A percentile compares a stretch with the other conserved stretches of the same genome.
phyloP scores from a whole-genome alignment of 1,140 invertebrate genomes.

The Latrodectus geometricus region DNA sequence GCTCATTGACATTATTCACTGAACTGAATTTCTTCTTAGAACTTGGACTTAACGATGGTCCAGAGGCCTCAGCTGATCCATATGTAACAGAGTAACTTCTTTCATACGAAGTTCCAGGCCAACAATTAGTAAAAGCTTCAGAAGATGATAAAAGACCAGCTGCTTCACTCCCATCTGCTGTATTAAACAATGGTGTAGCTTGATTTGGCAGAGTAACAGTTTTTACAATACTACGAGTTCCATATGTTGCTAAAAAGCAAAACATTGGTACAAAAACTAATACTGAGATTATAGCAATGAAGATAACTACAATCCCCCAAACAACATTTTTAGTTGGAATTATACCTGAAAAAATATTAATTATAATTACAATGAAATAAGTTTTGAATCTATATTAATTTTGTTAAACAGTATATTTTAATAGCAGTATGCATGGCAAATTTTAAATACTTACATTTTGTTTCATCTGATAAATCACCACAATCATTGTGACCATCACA shows the following conservation, averaged over 20 bases:
- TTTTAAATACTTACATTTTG: slow-evolving; percentile 31
- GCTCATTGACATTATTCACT: not conserved
- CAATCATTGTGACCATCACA: slow-evolving; percentile 59
- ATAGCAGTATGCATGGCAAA: not conserved
- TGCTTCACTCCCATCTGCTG: slow-evolving; percentile 17
- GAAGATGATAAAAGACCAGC: slow-evolving; percentile 52
- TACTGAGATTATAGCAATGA: slow-evolving; percentile 26
- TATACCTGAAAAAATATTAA: slow-evolving; percentile 34
- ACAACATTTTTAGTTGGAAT: slow-evolving; percentile 43
- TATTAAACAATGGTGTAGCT: slow-evolving; percentile 16
- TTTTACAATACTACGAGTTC: slow-evolving; percentile 39
- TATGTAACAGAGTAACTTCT: slow-evolving; percentile 26
- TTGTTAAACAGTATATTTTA: too few relatives aligned
- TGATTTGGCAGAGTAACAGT: slow-evolving; percentile 32
- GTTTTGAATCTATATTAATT: too few relatives aligned
- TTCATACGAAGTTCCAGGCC: slow-evolving; percentile 45
- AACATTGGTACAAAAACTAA: slow-evolving; percentile 46
- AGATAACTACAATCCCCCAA: slow-evolving; percentile 53
- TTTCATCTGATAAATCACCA: slow-evolving; percentile 53
- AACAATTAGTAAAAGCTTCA: slow-evolving; percentile 14
- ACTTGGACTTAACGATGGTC: not conserved
- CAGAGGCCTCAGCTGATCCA: not conserved
- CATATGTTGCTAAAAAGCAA: slow-evolving; percentile 25
- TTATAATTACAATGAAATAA: not conserved
- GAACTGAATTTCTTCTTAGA: not conserved